These are phyloP conservation scores for Xenus cinereus DNA, from an alignment of 2,113 vertebrate genomes.

Conservation along the genomic window DNA sequence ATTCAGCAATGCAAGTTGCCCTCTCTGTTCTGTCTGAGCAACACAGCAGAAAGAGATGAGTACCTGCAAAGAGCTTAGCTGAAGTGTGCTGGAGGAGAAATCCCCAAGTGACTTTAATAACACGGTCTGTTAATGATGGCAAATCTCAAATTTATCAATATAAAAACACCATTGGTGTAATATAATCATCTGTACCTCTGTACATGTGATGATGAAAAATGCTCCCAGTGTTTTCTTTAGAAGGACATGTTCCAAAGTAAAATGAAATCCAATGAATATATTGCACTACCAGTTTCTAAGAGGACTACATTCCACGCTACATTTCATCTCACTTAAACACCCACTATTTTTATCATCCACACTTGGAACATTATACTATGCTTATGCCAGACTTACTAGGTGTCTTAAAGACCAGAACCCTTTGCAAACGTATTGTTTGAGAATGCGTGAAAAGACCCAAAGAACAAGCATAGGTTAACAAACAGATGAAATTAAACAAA, in stretches of 20 bases:
- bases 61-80: conserved; percentile 1
- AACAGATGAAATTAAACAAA: not conserved
- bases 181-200: not conserved
- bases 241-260: not conserved
- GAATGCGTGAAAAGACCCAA: not conserved
- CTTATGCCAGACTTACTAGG: not conserved
- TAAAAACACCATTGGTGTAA: not conserved
- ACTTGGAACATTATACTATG: not conserved
- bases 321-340: not conserved
- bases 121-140: not conserved
- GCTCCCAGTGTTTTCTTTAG: not conserved
- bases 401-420: not conserved
- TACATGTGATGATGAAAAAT: not conserved
- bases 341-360: not conserved
- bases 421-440: not conserved
- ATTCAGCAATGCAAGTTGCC: not conserved
- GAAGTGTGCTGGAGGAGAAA: not conserved
- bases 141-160: conserved; percentile 15
- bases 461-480: not conserved
- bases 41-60: not conserved
- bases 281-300: not conserved
- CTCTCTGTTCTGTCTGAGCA: not conserved
- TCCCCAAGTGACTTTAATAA: not conserved
- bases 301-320: not conserved
- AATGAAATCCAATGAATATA: not conserved